Evolutionary conservation across 1,140 invertebrate genomes (phyloP), one percentile per base, ranked within the genome.

Genomic region (Heliconius hewitsoni): DNA sequence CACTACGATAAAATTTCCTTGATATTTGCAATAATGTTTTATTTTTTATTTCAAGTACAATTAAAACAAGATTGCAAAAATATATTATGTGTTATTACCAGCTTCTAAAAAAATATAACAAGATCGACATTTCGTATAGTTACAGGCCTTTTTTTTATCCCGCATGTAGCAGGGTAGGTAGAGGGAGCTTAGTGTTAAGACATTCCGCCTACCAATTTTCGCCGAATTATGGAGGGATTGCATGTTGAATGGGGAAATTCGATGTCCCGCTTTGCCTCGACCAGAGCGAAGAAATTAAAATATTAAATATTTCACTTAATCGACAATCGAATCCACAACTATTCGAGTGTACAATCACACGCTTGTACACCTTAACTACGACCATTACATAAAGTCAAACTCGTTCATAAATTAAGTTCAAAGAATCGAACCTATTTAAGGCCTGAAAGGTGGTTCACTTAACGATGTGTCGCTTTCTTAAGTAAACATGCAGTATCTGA

Each of bases 381-480:
- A 46, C 13, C 13, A 16, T 13, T 46, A 16, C 42, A 46, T 46
- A 16, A 46, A 46, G 16, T 16, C 42, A 46, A 0, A 46, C 13
- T 55, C 0, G 19, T 55, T 19, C 19, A 1, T 8, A 60, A 1
- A 60, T 27, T 6, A 13, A 66, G 30, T 16, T 66, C 60, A 27
- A 30, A 11, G 60, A 66, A 66, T 66, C 60, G 13, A 66, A 27
- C 3, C n/a, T 57, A 30, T 66, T 27, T 30, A 23, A 66, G 13
- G 66, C 50, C 1, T 78, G 34, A 80, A 81, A 81, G 77, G 79
- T 81, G 82, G 82, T 83, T 76, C 77, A 81, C 52, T 46, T 76
- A 78, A 81, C 73, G 71, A 72, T 55, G 23, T 81, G 76, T 81
- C 80, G 82, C 80, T 83, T 83, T 83, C 80, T 78, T 83, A 71